These are phyloP conservation scores for Thereva nobilitata DNA, from an alignment of 2,888 invertebrate genomes.

Conservation along the genomic window DNA sequence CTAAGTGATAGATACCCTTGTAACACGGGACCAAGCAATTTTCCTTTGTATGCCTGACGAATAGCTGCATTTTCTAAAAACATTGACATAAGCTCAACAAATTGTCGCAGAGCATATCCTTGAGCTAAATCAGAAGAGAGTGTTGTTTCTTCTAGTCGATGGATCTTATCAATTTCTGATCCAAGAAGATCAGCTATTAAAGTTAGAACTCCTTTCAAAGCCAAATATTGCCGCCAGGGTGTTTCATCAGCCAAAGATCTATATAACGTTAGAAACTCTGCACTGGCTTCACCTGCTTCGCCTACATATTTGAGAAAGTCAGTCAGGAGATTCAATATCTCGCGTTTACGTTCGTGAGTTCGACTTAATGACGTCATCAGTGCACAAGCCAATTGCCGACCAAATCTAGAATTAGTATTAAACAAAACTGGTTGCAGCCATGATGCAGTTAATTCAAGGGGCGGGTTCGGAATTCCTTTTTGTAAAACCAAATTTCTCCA, in stretches of 20 bases:
- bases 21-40: slow-evolving; percentile 72
- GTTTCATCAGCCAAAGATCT: slow-evolving; percentile 80
- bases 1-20: slow-evolving; percentile 92
- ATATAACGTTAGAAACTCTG: slow-evolving; percentile 87
- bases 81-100: slow-evolving; percentile 84
- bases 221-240: slow-evolving; percentile 93
- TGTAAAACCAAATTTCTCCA: slow-evolving; percentile 63
- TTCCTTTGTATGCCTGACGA: slow-evolving; percentile 85
- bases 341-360: slow-evolving; percentile 68
- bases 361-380: slow-evolving; percentile 83
- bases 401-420: slow-evolving; percentile 86
- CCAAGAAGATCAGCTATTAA: slow-evolving; percentile 85
- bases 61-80: slow-evolving; percentile 88
- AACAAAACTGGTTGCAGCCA: slow-evolving; percentile 94
- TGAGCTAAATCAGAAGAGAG: slow-evolving; percentile 92
- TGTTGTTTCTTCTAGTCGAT: slow-evolving; percentile 87
- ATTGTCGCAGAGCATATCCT: slow-evolving; percentile 88
- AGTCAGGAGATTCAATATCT: slow-evolving; percentile 83
- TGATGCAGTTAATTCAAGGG: slow-evolving; percentile 63
- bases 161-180: slow-evolving; percentile 85
- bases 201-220: slow-evolving; percentile 81
- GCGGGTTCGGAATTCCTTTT: slow-evolving; percentile 54
- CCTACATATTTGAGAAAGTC: slow-evolving; percentile 86
- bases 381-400: slow-evolving; percentile 86
- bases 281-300: slow-evolving; percentile 86